Evolutionary conservation across 1,140 invertebrate species (phyloP), one percentile per base, ranked within the genome.

Genomic region (Anthonomus grandis): DNA sequence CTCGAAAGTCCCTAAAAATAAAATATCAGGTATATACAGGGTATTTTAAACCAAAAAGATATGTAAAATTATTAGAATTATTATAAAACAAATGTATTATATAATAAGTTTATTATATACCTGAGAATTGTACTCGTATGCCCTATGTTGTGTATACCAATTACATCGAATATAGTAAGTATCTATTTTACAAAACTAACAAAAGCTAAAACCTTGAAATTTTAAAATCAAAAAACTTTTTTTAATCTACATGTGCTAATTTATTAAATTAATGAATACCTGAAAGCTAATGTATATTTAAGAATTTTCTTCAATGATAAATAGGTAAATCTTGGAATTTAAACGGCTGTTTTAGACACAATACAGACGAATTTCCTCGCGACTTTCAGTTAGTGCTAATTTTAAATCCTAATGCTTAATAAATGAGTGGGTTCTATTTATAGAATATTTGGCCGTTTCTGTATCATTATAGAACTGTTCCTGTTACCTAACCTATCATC

Each of bases 361-460:
- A 64, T 55, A 54, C 59, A 64, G 62, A 64, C 62, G 56, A 60
- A 45, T 60, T 49, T 62, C 57, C 61, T 59, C 61, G 61, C 57
- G 61, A 56, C 60, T 59, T 65, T 57, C 58, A 36, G 48, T 61
- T 48, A 46, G 22, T 65, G 64, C 64, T 65, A 65, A 65, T 65
- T 65, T 65, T 64, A 64, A 66, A 66, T 54, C 59, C 44, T 64
- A 54, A 60, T 64, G 63, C 62, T 62, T 63, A 62, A 56, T 61
- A 60, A 61, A 63, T 62, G 58, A 59, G 39, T 60, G 52, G 38
- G 15, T 17, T 51, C 64, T 66, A 66, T 66, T 66, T 64, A 59
- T 66, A 64, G 64, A 58, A 55, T 59, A 59, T 63, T 63, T 55
- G 54, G 58, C 50, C 53, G 49, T 54, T 37, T 59, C 44, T 52